Evolutionary conservation across 2,113 vertebrate species (phyloP).

Genomic region (Chinchilla lanigera): DNA sequence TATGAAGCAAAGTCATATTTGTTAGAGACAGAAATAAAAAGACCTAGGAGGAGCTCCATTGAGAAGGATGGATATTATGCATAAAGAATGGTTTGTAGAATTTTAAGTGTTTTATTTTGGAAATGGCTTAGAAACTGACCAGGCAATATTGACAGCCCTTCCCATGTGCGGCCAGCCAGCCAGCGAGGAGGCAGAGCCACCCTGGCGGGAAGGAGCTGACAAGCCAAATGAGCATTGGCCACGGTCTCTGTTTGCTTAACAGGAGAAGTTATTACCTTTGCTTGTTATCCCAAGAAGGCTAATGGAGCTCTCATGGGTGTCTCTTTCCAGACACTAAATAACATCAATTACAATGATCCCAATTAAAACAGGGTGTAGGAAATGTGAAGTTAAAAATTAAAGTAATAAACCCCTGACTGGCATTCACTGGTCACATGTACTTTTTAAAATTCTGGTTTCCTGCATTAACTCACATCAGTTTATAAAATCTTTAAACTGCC

Average conservation of each 20-base stretch:
- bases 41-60: conserved; percentile 37
- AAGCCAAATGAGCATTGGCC: conserved; percentile 76
- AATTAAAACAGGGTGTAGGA: conserved; percentile 60
- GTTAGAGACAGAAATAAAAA: conserved; percentile 63
- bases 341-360: conserved; percentile 66
- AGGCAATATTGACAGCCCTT: conserved; percentile 52
- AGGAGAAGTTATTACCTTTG: conserved; percentile 77
- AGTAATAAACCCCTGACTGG: conserved; percentile 47
- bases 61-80: not conserved
- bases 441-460: conserved; percentile 36
- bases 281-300: conserved; percentile 71
- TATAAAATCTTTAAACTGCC: not conserved
- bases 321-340: conserved; percentile 63
- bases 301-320: conserved; percentile 48
- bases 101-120: conserved; percentile 49
- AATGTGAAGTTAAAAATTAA: conserved; percentile 45
- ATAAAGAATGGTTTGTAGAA: not conserved
- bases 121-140: conserved; percentile 67
- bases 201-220: conserved; percentile 19
- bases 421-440: not conserved
- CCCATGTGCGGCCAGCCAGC: conserved; percentile 35
- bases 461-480: not conserved
- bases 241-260: conserved; percentile 72
- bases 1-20: conserved; percentile 57
- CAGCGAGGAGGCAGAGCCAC: conserved; percentile 38